Base-by-base conservation (phyloP, 2,113 vertebrate genomes). In the Hemibagrus wyckioides region DNA sequence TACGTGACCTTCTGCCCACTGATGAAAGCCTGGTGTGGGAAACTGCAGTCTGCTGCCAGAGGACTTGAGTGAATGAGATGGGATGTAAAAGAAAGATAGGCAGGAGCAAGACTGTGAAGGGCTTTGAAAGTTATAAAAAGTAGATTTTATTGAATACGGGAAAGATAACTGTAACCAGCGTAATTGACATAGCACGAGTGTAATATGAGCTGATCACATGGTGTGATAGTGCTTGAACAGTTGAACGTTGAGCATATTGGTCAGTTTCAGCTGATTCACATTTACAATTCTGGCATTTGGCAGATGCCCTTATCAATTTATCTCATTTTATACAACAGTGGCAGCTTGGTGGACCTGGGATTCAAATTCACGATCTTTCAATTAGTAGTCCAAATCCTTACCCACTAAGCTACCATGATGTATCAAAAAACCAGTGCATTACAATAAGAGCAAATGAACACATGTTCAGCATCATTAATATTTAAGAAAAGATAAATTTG, bases 21-120 rank as follows among this genome's bases (percentile, higher is more conserved):
- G 56, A 81, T 81, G 79, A 81, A 81, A 59, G 33, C 54, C 54
- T 41, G 23, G 33, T 15, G 33, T 81, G 36, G 10, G 36, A 59
- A 81, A 41, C 56, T 81, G 23, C 33, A 59, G 33, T 81, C 79
- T 81, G 79, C 33, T 81, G 79, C 54, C 79, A 81, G 33, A 41
- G 54, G 54, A 41, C 21, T 7, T 59, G 54, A 59, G 5, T 0
- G 23, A 81, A 11, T 6, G 11, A 81, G 79, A 81, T 41, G 21
- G 79, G 56, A 36, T 80, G 54, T 41, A 59, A 59, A 59, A 36
- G 77, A 48, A 76, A 79, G 48, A 79, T 79, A 54, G 75, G 44
- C 75, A 52, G 48, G 48, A 52, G 28, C 28, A 79, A 52, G 48
- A 79, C 48, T 52, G 48, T 33, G 28, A 52, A 54, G 48, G 48